Evolutionary conservation across 2,113 vertebrate species (phyloP).

Genomic region (Corythornis cristatus): DNA sequence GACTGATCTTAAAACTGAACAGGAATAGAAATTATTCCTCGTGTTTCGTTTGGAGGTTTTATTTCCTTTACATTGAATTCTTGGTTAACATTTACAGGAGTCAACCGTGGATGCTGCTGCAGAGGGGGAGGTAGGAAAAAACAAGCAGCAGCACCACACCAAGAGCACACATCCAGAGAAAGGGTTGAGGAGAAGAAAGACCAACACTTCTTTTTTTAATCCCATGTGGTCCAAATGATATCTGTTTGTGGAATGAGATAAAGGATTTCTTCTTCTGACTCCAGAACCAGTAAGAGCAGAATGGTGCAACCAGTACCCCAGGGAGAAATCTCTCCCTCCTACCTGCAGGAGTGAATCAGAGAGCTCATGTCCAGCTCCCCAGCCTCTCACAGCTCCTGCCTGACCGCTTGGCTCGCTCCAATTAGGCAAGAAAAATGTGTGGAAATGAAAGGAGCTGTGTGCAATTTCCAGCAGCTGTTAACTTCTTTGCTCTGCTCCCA

Average conservation of each 20-base stretch:
- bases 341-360: neutral
- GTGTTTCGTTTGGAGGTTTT: neutral
- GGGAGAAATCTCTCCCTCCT: neutral
- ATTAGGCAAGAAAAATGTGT: slow-evolving; percentile 34
- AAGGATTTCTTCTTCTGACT: neutral
- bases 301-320: neutral
- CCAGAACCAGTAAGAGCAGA: neutral
- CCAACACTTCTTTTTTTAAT: neutral
- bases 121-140: neutral
- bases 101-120: neutral
- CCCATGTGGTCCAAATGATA: rapidly evolving
- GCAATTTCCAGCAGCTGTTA: slow-evolving; percentile 3
- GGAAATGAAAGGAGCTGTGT: neutral
- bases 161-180: neutral
- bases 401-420: rapidly evolving
- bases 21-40: slow-evolving; percentile 22
- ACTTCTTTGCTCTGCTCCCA: neutral
- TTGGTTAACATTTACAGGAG: neutral
- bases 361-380: neutral
- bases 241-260: neutral
- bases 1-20: neutral
- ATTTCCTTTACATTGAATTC: neutral
- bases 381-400: neutral
- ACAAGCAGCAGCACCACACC: neutral
- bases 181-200: neutral